phyloP scores from a whole-genome alignment of 2,888 invertebrate species.

The Cyrtodaria siliqua region DNA sequence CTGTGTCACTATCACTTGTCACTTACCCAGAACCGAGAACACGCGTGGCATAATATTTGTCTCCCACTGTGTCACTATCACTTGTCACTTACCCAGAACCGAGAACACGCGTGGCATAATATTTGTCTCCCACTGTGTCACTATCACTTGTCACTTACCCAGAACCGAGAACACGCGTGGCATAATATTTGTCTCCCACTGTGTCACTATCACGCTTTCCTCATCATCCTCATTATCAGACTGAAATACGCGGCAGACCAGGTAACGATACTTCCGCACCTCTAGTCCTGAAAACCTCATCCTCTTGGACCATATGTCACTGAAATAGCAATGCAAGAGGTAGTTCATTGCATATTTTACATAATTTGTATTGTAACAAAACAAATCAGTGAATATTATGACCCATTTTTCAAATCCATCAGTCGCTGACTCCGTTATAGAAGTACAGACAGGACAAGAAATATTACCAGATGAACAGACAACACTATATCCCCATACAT shows the following conservation, averaged over 20 bases:
- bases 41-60: no score
- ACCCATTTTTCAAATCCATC: not conserved
- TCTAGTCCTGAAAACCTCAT: slow-evolving; percentile 50
- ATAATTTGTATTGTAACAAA: not conserved
- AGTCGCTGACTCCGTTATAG: not conserved
- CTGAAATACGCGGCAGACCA: slow-evolving; percentile 58
- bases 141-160: slow-evolving; percentile 53
- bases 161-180: slow-evolving; percentile 63
- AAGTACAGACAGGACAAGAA: no score
- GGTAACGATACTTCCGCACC: slow-evolving; percentile 68
- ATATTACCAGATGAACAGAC: no score
- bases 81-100: no score
- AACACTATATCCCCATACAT: no score
- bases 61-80: no score
- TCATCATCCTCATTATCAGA: slow-evolving; percentile 66
- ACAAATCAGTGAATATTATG: no score
- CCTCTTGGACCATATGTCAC: slow-evolving; percentile 67
- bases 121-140: no score
- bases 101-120: no score
- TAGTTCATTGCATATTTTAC: not conserved
- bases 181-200: slow-evolving; percentile 73
- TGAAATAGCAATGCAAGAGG: slow-evolving; percentile 48
- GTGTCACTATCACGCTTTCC: slow-evolving; percentile 57
- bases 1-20: no score
- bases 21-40: no score